A percentile compares a stretch with the other conserved stretches of the same genome.
These are phyloP conservation scores for Lycia hirtaria DNA, from an alignment of 2,888 invertebrate species.

Conservation along the genomic window DNA sequence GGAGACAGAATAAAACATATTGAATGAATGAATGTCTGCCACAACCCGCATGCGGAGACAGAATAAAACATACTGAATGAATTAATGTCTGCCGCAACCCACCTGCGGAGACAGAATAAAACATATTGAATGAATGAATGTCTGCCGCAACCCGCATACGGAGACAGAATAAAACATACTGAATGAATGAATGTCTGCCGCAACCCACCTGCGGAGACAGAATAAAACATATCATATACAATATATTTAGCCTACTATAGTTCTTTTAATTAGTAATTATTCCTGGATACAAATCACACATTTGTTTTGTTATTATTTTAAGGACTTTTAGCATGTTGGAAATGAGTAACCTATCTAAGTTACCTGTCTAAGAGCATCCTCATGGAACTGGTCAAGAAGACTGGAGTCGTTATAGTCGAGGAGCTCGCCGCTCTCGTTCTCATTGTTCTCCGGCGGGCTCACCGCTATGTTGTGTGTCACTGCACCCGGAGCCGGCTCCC, in stretches of 20 bases:
- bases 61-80: not conserved
- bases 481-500: conserved; percentile 66
- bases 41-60: not conserved
- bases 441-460: conserved; percentile 62
- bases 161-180: not conserved
- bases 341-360: no score
- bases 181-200: no score
- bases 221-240: no score
- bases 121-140: not conserved
- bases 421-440: conserved; percentile 81
- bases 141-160: not conserved
- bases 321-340: no score
- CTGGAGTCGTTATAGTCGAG: conserved; percentile 86
- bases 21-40: not conserved
- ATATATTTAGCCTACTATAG: no score
- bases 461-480: conserved; percentile 55
- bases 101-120: conserved; percentile 86
- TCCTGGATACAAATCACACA: no score
- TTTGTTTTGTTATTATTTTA: no score
- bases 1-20: no score
- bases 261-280: no score
- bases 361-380: conserved; percentile 90
- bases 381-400: conserved; percentile 90
- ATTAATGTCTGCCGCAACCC: no score
- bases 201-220: conserved; percentile 88